These are phyloP conservation scores for Drosophila santomea DNA, from an alignment of 1,140 invertebrate genomes.

Conservation along the genomic window DNA sequence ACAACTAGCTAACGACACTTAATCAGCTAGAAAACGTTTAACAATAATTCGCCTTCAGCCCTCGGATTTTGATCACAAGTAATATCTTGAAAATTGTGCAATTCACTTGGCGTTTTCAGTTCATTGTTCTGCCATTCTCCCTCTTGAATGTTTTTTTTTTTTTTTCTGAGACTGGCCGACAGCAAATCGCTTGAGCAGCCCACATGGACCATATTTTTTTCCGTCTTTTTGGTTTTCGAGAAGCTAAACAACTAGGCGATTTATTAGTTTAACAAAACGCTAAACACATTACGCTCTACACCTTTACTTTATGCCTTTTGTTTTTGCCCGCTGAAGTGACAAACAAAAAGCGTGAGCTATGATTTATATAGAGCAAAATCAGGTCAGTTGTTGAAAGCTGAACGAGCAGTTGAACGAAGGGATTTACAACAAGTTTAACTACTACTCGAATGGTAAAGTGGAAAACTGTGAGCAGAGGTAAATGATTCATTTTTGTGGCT, in stretches of 20 bases:
- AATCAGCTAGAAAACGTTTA: conserved; percentile 13
- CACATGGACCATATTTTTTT: conserved; percentile 3
- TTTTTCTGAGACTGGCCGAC: conserved; percentile 10
- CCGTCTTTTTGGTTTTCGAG: not conserved
- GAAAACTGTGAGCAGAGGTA: conserved; percentile 7
- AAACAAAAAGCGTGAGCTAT: conserved; percentile 47
- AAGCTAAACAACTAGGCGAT: conserved; percentile 21
- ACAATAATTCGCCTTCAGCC: conserved; percentile 16
- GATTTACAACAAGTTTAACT: conserved; percentile 13
- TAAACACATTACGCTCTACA: conserved; percentile 32
- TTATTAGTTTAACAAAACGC: conserved; percentile 54
- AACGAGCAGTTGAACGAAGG: conserved; percentile 2
- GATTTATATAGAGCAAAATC: conserved; percentile 48
- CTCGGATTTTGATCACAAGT: conserved; percentile 22
- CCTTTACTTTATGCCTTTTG: conserved; percentile 10
- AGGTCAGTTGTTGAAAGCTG: conserved; percentile 28
- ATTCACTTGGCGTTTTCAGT: conserved; percentile 29
- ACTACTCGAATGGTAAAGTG: not conserved
- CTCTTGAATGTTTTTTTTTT: conserved; percentile 7
- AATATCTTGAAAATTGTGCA: conserved; percentile 38
- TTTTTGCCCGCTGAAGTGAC: conserved; percentile 35
- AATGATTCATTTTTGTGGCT: not conserved
- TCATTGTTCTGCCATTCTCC: conserved; percentile 47
- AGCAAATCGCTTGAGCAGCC: not conserved
- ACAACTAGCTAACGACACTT: conserved; percentile 4